A percentile compares a stretch with the other conserved stretches of the same genome.
Conservation (phyloP, 2,888 invertebrate species). For the Dorcus hopei region DNA sequence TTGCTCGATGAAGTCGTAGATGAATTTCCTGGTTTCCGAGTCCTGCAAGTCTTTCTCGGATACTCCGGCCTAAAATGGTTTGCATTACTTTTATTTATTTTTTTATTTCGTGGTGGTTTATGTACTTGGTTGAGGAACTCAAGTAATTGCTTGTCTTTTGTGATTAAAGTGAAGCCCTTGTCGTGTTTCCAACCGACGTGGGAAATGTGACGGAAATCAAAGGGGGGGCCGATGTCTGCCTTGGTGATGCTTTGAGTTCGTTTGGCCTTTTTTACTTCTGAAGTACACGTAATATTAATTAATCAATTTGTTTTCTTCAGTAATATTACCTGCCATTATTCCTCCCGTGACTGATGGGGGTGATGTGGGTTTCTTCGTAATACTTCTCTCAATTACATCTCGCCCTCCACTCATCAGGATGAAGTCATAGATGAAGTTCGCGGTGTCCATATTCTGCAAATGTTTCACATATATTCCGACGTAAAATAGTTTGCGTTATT, state of each 20-base stretch:
- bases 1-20: slow-evolving; percentile 85
- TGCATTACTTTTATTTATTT: not conserved
- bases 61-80: slow-evolving; percentile 66
- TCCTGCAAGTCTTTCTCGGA: slow-evolving; percentile 78
- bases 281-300: not conserved
- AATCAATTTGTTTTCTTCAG: not conserved
- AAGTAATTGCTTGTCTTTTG: slow-evolving; percentile 62
- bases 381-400: slow-evolving; percentile 58
- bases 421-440: slow-evolving; percentile 90
- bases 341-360: slow-evolving; percentile 36
- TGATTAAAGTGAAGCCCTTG: slow-evolving; percentile 73
- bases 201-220: slow-evolving; percentile 82
- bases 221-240: slow-evolving; percentile 86
- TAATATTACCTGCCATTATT: slow-evolving; percentile 2
- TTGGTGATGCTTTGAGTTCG: slow-evolving; percentile 47
- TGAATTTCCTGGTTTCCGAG: slow-evolving; percentile 81
- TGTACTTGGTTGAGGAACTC: slow-evolving; percentile 64
- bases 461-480: slow-evolving; percentile 81
- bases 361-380: slow-evolving; percentile 27
- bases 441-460: slow-evolving; percentile 78
- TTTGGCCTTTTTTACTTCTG: slow-evolving; percentile 37
- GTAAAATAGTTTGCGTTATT: slow-evolving; percentile 37
- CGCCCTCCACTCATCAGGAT: slow-evolving; percentile 81
- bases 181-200: slow-evolving; percentile 95
- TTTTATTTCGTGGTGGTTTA: not conserved